Conservation (phyloP, 2,797 vertebrate genomes). For the Sarcoramphus papa region DNA sequence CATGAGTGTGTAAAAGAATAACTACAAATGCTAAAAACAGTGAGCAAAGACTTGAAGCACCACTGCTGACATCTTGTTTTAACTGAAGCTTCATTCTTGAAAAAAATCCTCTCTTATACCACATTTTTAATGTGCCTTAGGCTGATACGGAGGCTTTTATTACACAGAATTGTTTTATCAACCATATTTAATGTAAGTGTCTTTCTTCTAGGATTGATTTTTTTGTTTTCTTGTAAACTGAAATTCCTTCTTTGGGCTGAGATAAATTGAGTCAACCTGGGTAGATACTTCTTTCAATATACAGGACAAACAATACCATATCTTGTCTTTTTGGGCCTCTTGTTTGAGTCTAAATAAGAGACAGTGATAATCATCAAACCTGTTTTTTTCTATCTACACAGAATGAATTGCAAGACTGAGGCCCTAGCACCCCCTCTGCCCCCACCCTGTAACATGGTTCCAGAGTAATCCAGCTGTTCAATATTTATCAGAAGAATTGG, state of each 20-base stretch:
- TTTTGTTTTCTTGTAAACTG: not conserved
- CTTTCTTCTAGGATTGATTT: not conserved
- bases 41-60: not conserved
- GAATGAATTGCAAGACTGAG: not conserved
- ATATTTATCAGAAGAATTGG: not conserved
- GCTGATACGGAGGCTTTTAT: constrained; percentile 18
- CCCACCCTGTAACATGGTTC: not conserved
- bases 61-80: constrained; percentile 8
- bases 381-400: not conserved
- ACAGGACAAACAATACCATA: not conserved
- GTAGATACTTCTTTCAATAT: not conserved
- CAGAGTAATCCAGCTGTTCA: not conserved
- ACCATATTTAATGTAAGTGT: not conserved
- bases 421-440: not conserved
- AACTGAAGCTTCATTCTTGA: not conserved
- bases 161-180: constrained; percentile 12
- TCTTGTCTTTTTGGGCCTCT: not conserved
- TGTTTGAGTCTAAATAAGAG: not conserved
- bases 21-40: not conserved
- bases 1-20: not conserved
- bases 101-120: not conserved
- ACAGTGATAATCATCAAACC: not conserved
- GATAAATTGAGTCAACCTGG: not conserved
- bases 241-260: not conserved
- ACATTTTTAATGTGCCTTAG: not conserved